These are phyloP conservation scores for Gadus macrocephalus DNA, from an alignment of 2,113 vertebrate genomes.

Conservation along the genomic window DNA sequence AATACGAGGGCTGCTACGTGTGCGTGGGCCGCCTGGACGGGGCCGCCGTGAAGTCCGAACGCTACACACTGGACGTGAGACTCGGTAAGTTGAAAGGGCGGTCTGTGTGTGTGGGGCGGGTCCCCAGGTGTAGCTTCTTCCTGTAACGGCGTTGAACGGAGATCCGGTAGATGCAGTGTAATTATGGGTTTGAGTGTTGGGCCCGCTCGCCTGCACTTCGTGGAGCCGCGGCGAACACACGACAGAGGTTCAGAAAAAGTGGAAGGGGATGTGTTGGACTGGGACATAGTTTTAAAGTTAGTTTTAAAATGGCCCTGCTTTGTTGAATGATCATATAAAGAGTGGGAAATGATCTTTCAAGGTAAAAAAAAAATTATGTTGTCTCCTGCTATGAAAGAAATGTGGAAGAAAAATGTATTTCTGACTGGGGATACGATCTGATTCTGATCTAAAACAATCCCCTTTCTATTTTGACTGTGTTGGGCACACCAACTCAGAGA, in stretches of 20 bases:
- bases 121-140: not conserved
- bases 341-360: not conserved
- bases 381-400: too few relatives aligned
- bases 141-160: too few relatives aligned
- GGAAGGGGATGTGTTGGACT: too few relatives aligned
- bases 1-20: conserved; percentile 67
- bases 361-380: not conserved
- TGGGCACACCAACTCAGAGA: not conserved
- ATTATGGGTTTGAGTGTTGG: too few relatives aligned
- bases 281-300: too few relatives aligned
- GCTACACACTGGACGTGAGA: conserved; percentile 65
- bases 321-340: not conserved
- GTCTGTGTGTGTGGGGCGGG: not conserved
- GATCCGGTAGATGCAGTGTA: too few relatives aligned
- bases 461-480: not conserved
- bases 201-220: too few relatives aligned
- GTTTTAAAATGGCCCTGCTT: too few relatives aligned
- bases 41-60: conserved; percentile 50
- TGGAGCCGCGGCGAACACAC: too few relatives aligned
- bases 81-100: conserved; percentile 53
- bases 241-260: too few relatives aligned
- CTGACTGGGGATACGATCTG: too few relatives aligned
- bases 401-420: not conserved
- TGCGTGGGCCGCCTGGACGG: conserved; percentile 55
- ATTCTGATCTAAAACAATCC: too few relatives aligned